Base-by-base conservation (phyloP, 1,140 invertebrate species). In the Drosophila tristis region DNA sequence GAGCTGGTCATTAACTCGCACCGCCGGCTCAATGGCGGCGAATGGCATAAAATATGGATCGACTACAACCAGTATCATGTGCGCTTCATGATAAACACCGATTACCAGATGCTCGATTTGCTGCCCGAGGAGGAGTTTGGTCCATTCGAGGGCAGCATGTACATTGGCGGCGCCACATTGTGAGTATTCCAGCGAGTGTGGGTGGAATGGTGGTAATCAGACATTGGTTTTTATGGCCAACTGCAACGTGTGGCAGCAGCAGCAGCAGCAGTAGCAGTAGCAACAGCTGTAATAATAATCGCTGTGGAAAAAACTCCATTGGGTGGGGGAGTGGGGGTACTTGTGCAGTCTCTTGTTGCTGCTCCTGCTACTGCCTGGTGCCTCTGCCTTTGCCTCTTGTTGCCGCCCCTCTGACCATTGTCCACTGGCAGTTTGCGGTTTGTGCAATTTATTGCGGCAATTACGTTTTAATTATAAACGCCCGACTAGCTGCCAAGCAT, bases 1-100 rank as follows among this genome's bases (percentile, higher is more conserved):
- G 96, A 96, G 87, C 92, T 97, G 39, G 96, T 96, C 49, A 96
- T 98, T 29, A 96, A 95, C 85, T 97, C 97, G 13, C 94, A 95
- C 70, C 93, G 96, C 65, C 95, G 96, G 90, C 93, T 99, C 4
- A 98, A 98, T 89, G 96, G 95, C 53, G 97, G 97, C 0, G 97
- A 98, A 89, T 99, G 98, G 98, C 97, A 99, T 90, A 97, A 98
- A 92, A 96, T 98, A 72, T 97, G 97, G 96, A 97, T 97, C 68
- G 97, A 97, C 92, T 97, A 97, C 86, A 98, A 98, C 92, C 95
- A 96, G 84, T 96, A 98, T 92, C 97, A 99, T 91, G 97, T 98
- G n/a, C 93, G 97, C 59, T 97, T 98, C 90, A 98, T 97, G 95
- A 95, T 98, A 57, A 98, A 98, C 90, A 96, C 95, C 31, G 96